These are phyloP conservation scores for Sebastes oblongus DNA, from an alignment of 2,797 vertebrate species.

Conservation along the genomic window DNA sequence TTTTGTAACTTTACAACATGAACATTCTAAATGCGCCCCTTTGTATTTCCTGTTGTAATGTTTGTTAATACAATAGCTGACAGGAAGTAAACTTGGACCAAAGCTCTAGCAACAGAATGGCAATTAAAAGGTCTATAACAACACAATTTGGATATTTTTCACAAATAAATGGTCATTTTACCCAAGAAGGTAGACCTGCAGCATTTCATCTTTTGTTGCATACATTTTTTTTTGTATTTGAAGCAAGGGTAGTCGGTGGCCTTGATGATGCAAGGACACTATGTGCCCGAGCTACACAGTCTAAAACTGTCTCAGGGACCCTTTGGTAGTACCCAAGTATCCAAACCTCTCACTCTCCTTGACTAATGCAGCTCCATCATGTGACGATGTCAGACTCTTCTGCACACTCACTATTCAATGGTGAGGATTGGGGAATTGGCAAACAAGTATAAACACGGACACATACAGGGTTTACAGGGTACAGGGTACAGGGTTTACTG, in stretches of 20 bases:
- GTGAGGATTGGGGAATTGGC: background rate
- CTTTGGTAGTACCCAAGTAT: background rate
- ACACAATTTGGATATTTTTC: background rate
- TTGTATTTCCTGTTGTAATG: no score
- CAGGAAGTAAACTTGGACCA: no score
- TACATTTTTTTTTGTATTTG: background rate
- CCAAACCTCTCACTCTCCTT: background rate
- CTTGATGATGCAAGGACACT: background rate
- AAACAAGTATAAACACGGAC: background rate
- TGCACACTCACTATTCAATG: background rate
- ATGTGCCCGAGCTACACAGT: background rate
- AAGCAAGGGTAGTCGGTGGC: background rate
- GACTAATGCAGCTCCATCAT: background rate
- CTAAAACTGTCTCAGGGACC: background rate
- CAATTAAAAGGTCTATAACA: no score
- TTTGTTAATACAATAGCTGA: no score
- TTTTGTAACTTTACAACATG: no score
- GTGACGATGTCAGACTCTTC: background rate
- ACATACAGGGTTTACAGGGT: background rate
- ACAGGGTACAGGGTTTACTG: background rate
- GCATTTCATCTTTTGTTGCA: background rate
- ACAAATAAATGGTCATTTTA: background rate
- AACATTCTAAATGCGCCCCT: no score
- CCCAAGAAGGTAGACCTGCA: background rate
- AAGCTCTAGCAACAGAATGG: no score